Evolutionary conservation across 2,888 invertebrate genomes (phyloP).

Genomic region (Amiota minor): DNA sequence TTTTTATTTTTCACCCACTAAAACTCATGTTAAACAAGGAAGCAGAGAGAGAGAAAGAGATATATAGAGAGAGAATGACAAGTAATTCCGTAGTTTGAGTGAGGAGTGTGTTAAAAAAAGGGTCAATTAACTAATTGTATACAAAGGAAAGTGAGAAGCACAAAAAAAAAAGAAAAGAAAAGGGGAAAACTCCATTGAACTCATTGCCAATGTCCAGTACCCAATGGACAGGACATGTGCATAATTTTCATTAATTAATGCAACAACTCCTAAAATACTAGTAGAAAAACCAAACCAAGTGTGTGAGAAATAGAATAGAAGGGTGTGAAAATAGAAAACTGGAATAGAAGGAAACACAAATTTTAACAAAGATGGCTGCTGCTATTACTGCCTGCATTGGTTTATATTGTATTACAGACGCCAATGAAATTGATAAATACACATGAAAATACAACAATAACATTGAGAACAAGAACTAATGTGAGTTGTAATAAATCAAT

Average conservation of each 20-base stretch:
- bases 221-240: constrained; percentile 40
- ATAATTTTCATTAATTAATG: constrained; percentile 53
- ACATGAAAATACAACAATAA: constrained; percentile 32
- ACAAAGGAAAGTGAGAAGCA: constrained; percentile 53
- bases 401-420: constrained; percentile 63
- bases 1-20: no score
- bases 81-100: not conserved
- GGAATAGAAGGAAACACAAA: constrained; percentile 40
- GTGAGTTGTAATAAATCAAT: constrained; percentile 58
- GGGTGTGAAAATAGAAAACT: constrained; percentile 33
- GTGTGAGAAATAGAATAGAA: constrained; percentile 27
- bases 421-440: constrained; percentile 1
- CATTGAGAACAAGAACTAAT: constrained; percentile 31
- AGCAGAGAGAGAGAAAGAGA: no score
- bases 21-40: no score
- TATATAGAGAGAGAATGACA: no score
- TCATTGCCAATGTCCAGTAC: constrained; percentile 36
- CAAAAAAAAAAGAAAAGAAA: constrained; percentile 12
- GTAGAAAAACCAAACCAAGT: not conserved
- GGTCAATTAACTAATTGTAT: constrained; percentile 66
- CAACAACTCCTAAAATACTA: constrained; percentile 39
- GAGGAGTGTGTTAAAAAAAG: constrained; percentile 25
- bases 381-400: constrained; percentile 54
- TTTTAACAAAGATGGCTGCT: constrained; percentile 36
- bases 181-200: constrained; percentile 6